Evolutionary conservation across 2,113 vertebrate genomes (phyloP).

Genomic region (Neopipo cinnamomea): DNA sequence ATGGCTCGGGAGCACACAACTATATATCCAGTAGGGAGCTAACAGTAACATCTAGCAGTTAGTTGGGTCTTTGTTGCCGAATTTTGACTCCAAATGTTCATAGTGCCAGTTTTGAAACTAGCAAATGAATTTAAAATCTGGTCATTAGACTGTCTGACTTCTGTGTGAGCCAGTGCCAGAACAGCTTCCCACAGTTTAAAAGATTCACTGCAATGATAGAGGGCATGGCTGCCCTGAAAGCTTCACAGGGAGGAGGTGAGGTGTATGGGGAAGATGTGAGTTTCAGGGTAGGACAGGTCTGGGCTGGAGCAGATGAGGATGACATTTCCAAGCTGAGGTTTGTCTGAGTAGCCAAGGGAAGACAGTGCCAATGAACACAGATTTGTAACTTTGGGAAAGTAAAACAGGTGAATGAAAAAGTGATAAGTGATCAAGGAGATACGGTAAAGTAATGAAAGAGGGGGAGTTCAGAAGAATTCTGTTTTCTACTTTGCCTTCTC

Average conservation of each 20-base stretch:
- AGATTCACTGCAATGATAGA: neutral
- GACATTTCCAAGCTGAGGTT: neutral
- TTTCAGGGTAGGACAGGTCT: neutral
- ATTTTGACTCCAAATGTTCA: neutral
- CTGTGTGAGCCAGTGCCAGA: neutral
- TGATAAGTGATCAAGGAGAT: neutral
- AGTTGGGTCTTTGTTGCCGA: neutral
- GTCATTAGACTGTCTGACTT: neutral
- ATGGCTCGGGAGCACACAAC: neutral
- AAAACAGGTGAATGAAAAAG: neutral
- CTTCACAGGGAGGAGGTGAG: neutral
- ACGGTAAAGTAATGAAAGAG: neutral
- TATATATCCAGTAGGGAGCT: neutral
- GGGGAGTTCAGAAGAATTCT: neutral
- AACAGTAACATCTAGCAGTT: neutral
- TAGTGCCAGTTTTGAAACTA: neutral
- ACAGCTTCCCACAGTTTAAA: neutral
- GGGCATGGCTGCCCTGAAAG: neutral
- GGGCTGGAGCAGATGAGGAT: neutral
- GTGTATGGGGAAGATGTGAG: neutral
- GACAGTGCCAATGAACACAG: neutral
- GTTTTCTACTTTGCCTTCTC: neutral
- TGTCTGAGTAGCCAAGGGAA: neutral
- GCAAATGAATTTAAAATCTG: neutral
- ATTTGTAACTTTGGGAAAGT: accelerated